Percentiles rank a stretch among this genome's conserved stretches.
These are phyloP conservation scores for Rhabdomys pumilio DNA, from an alignment of 2,797 vertebrate species.

Conservation along the genomic window DNA sequence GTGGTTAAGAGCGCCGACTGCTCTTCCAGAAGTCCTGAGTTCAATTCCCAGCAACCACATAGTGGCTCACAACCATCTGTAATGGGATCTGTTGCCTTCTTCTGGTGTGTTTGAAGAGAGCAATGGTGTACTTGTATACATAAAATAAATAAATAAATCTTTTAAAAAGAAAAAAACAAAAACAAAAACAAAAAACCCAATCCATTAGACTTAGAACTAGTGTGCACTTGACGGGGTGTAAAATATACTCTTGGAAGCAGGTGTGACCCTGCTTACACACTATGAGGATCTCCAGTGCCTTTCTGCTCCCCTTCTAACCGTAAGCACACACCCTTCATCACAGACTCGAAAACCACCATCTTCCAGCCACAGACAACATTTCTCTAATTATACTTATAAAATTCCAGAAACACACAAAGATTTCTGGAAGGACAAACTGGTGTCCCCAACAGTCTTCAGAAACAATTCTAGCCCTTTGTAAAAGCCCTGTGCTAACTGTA, in stretches of 20 bases:
- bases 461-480: neutral
- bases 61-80: too few species aligned
- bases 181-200: too few species aligned
- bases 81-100: too few species aligned
- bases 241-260: neutral
- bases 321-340: neutral
- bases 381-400: neutral
- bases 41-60: too few species aligned
- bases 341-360: neutral
- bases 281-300: neutral
- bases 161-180: too few species aligned
- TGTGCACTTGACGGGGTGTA: neutral
- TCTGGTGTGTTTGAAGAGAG: too few species aligned
- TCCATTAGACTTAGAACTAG: neutral
- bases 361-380: neutral
- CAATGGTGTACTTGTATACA: too few species aligned
- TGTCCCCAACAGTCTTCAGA: neutral
- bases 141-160: too few species aligned
- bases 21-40: too few species aligned
- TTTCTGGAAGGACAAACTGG: neutral
- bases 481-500: too few species aligned
- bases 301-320: neutral
- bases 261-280: neutral
- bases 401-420: neutral
- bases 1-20: too few species aligned